Conservation (phyloP, 2,797 vertebrate species). For the Chaunax sp. region DNA sequence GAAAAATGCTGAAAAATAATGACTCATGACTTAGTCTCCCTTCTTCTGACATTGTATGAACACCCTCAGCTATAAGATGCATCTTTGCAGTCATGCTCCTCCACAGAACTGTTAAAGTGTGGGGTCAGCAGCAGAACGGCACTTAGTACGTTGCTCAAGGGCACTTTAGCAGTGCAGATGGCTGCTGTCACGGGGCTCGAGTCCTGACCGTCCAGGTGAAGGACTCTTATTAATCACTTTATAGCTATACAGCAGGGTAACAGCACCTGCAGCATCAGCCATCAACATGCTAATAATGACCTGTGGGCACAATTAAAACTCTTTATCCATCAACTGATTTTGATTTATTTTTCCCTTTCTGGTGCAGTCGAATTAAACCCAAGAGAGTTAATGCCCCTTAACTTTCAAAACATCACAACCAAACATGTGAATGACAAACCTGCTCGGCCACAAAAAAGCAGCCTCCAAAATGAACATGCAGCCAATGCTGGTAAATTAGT, state of each 20-base stretch:
- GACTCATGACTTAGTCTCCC: conserved; percentile 4
- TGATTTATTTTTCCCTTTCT: conserved; percentile 1
- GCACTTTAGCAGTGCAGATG: conserved; percentile 50
- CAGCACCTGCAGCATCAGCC: conserved; percentile 2
- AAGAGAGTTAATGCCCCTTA: conserved; percentile 6
- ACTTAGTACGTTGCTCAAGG: conserved; percentile 48
- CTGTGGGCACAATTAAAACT: neutral
- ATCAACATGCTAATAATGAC: conserved; percentile 5
- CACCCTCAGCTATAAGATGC: neutral
- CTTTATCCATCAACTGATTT: conserved; percentile 16
- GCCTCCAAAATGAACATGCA: neutral
- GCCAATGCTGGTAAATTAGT: neutral
- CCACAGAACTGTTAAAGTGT: neutral
- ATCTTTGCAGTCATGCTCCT: neutral
- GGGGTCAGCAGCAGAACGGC: conserved; percentile 15
- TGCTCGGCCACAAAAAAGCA: neutral
- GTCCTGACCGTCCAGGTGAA: conserved; percentile 37
- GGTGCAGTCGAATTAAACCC: conserved; percentile 18
- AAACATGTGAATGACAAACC: neutral
- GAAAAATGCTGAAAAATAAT: conserved; percentile 36
- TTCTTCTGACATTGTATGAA: neutral
- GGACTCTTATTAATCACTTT: conserved; percentile 48
- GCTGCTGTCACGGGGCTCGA: conserved; percentile 19
- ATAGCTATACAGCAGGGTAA: neutral
- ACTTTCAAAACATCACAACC: conserved; percentile 28